Percentiles rank a stretch among this genome's conserved stretches.
These are phyloP conservation scores for Thyatira batis DNA, from an alignment of 2,888 invertebrate species.

Conservation along the genomic window DNA sequence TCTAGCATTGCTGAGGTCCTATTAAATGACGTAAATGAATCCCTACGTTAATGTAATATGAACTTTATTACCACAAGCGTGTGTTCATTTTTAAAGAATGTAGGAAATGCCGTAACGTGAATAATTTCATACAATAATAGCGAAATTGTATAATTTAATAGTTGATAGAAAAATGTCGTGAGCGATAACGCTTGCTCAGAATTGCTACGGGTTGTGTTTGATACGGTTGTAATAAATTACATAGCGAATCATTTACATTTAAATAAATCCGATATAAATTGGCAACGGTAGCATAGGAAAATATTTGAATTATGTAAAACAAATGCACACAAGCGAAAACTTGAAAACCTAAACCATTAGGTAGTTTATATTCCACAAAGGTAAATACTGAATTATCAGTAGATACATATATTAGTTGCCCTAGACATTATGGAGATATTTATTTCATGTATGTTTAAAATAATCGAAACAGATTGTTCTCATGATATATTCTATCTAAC, in stretches of 20 bases:
- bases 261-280: constrained; percentile 10
- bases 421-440: too few species aligned
- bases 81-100: constrained; percentile 10
- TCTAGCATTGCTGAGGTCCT: constrained; percentile 21
- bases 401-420: too few species aligned
- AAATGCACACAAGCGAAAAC: too few species aligned
- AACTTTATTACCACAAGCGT: constrained; percentile 30
- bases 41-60: constrained; percentile 26
- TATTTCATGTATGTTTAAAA: too few species aligned
- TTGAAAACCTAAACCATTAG: too few species aligned
- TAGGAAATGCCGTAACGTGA: neutral
- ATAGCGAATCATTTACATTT: constrained; percentile 19
- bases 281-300: neutral
- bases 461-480: too few species aligned
- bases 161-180: constrained; percentile 60
- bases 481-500: too few species aligned
- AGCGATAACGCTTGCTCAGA: constrained; percentile 52
- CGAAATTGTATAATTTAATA: constrained; percentile 51
- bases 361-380: too few species aligned
- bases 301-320: neutral
- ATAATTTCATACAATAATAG: constrained; percentile 4
- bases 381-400: too few species aligned
- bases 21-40: constrained; percentile 34
- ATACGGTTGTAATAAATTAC: constrained; percentile 37
- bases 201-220: constrained; percentile 47